Evolutionary conservation across 2,113 vertebrate species (phyloP).

Genomic region (Anas platyrhynchos): DNA sequence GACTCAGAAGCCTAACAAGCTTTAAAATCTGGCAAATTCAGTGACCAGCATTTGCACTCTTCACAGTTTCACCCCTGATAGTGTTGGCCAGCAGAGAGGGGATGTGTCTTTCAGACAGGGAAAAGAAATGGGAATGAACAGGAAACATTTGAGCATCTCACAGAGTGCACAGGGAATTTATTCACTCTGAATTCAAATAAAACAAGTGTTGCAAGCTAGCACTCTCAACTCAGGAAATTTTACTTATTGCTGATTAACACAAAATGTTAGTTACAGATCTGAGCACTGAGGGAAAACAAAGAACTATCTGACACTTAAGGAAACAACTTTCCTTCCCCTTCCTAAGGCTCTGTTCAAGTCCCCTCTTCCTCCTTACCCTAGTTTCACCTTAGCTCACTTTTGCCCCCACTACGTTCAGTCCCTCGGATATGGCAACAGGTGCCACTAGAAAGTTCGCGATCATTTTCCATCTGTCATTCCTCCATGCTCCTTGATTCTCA

Average conservation of each 20-base stretch:
- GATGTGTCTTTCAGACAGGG: accelerated
- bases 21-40: neutral
- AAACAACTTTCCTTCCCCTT: neutral
- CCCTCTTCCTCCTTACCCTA: neutral
- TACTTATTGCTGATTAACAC: neutral
- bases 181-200: neutral
- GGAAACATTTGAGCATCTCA: neutral
- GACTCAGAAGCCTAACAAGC: neutral
- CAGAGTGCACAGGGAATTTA: accelerated
- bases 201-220: accelerated
- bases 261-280: neutral
- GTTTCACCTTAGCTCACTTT: neutral
- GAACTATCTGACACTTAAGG: neutral
- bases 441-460: neutral
- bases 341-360: neutral
- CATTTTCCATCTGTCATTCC: neutral
- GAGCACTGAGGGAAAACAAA: neutral
- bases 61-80: neutral
- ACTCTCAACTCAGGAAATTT: neutral
- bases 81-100: neutral
- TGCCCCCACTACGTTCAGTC: neutral
- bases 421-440: neutral
- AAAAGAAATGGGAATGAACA: neutral
- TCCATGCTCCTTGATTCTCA: neutral
- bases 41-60: neutral